Evolutionary conservation across 2,888 invertebrate species (phyloP), one percentile per base, ranked within the genome.

Genomic region (Creontiades dilutus): DNA sequence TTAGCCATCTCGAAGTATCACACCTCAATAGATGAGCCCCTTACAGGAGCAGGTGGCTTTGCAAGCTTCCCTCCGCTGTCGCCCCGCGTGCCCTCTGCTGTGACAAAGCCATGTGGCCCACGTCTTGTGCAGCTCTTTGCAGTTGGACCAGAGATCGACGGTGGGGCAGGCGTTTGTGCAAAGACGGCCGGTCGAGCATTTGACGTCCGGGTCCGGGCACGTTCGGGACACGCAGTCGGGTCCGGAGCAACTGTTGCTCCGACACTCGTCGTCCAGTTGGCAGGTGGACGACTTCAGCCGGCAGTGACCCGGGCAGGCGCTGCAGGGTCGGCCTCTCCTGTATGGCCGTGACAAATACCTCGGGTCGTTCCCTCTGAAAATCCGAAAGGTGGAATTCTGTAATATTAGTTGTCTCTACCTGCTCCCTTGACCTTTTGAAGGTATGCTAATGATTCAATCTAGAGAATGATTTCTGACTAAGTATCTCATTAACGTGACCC

Each of bases 91-190:
- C 7, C 95, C 94, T 78, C 93, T 93, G 84, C 94, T 94, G 82
- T 94, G 93, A 92, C 96, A 96, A 12, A 96, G 93, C 96, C 96
- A 96, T 57, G 93, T 93, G 80, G 94, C 94, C 94, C 95, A 95
- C 80, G 94, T 94, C 90, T 94, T 92, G 91, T 95, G 93, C 37
- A 97, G 93, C 88, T 96, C 95, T 27, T 93, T 94, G 93, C 97
- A 97, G 93, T 97, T 97, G 87, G 95, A 95, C 95, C 95, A 97
- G 57, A 94, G 93, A 93, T 97, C 96, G 68, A 95, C 95, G 91
- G 94, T 94, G 57, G 94, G 94, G 92, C 97, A 97, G 0, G 95
- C 93, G 93, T 97, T 97, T 61, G 95, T 95, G 93, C 97, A 97
- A n/a, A 97, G 94, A 13, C 89, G 81, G 55, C 94, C 95, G n/a